Evolutionary conservation across 2,113 vertebrate species (phyloP).

Genomic region (Campylorhamphus procurvoides): DNA sequence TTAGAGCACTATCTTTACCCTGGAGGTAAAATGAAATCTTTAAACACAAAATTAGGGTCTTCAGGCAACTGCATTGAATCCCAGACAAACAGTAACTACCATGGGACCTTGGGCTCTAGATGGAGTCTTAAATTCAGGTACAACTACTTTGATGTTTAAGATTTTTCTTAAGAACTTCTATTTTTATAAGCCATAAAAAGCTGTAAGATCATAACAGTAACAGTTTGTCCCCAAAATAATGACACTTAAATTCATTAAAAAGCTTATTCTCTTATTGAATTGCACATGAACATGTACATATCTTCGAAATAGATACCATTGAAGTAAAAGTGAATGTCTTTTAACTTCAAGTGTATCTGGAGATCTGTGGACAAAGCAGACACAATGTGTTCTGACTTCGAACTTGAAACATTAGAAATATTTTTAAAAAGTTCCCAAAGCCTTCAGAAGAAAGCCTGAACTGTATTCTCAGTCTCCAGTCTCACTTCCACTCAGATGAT

Average conservation of each 20-base stretch:
- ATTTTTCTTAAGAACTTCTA: not conserved
- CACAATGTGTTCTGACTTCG: not conserved
- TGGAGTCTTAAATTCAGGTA: not conserved
- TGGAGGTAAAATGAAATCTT: not conserved
- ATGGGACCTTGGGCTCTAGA: not conserved
- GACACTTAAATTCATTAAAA: not conserved
- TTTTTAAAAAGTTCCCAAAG: not conserved
- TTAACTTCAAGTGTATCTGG: not conserved
- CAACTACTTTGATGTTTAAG: not conserved
- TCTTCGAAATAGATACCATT: not conserved
- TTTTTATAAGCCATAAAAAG: not conserved
- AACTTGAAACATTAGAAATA: not conserved
- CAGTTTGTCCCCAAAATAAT: not conserved
- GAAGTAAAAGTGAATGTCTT: not conserved
- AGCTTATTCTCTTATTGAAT: not conserved
- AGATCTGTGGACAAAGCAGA: not conserved
- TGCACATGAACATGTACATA: not conserved
- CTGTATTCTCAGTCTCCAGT: not conserved
- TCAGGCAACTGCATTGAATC: not conserved
- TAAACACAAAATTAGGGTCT: not conserved
- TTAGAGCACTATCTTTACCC: not conserved
- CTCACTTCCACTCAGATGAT: not conserved
- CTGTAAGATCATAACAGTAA: not conserved
- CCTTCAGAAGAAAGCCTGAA: not conserved
- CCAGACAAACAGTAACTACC: not conserved